A percentile compares a stretch with the other conserved stretches of the same genome.
Conservation (phyloP, 2,113 vertebrate species). For the Aplodontia rufa region DNA sequence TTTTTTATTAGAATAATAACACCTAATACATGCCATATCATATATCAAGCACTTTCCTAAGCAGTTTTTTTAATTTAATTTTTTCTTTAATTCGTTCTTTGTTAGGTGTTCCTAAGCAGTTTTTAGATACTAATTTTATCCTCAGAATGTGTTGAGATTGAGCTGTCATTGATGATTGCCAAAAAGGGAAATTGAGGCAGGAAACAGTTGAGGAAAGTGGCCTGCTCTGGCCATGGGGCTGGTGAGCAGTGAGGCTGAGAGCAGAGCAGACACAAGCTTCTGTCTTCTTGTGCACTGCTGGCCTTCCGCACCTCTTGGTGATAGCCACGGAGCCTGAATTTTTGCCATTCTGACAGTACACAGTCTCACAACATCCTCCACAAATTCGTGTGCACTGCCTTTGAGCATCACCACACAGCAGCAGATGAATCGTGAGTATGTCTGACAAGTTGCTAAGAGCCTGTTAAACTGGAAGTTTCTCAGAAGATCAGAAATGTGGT, state of each 20-base stretch:
- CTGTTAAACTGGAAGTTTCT: conserved; percentile 22
- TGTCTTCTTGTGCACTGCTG: background rate
- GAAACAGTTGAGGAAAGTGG: background rate
- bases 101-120: background rate
- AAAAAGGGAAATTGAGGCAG: background rate
- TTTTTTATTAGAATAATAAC: background rate
- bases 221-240: background rate
- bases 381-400: accelerated
- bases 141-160: background rate
- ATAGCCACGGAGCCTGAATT: background rate
- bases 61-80: too few relatives aligned
- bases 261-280: accelerated
- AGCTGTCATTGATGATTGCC: background rate
- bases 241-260: accelerated
- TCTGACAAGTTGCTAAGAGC: background rate
- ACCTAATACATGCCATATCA: background rate
- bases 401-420: background rate
- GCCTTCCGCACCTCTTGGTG: background rate
- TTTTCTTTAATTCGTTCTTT: too few relatives aligned
- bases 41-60: background rate
- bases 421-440: background rate
- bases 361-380: background rate
- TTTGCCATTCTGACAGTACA: too few relatives aligned
- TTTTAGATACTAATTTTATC: background rate
- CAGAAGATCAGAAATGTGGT: conserved; percentile 55